Conservation (phyloP, 2,113 vertebrate genomes). For the Camelus dromedarius region DNA sequence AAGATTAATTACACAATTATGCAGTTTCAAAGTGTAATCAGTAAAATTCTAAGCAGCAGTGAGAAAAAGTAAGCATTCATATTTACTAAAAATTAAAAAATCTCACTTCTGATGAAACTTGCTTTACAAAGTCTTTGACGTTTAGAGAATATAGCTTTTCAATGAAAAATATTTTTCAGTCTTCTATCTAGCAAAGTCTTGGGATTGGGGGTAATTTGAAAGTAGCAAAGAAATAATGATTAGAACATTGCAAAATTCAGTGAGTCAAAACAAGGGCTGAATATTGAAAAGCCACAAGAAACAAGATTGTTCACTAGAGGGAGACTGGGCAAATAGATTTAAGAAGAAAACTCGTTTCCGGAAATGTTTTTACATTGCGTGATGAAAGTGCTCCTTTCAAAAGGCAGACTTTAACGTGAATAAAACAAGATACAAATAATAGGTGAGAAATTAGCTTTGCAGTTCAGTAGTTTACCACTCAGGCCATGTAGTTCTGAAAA, state of each 20-base stretch:
- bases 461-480: not conserved
- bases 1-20: slow-evolving; percentile 77
- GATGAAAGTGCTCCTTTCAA: not conserved
- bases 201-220: not conserved
- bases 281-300: slow-evolving; percentile 26
- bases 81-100: slow-evolving; percentile 63
- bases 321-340: slow-evolving; percentile 31
- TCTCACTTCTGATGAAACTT: slow-evolving; percentile 44
- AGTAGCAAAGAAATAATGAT: slow-evolving; percentile 47
- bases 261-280: slow-evolving; percentile 29
- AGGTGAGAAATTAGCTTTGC: slow-evolving; percentile 19
- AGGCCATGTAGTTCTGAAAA: not conserved
- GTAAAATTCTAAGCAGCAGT: slow-evolving; percentile 69
- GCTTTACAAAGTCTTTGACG: slow-evolving; percentile 42
- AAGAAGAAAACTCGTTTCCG: not conserved
- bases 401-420: not conserved
- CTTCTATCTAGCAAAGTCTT: slow-evolving; percentile 15
- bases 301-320: not conserved
- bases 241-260: not conserved
- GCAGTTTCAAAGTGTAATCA: slow-evolving; percentile 68
- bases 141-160: slow-evolving; percentile 54
- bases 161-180: slow-evolving; percentile 55
- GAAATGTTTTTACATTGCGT: slow-evolving; percentile 44
- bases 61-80: slow-evolving; percentile 58
- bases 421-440: not conserved